Percentiles rank a stretch among this genome's conserved stretches.
These are phyloP conservation scores for Bugulina stolonifera DNA, from an alignment of 2,888 invertebrate species.

Conservation along the genomic window DNA sequence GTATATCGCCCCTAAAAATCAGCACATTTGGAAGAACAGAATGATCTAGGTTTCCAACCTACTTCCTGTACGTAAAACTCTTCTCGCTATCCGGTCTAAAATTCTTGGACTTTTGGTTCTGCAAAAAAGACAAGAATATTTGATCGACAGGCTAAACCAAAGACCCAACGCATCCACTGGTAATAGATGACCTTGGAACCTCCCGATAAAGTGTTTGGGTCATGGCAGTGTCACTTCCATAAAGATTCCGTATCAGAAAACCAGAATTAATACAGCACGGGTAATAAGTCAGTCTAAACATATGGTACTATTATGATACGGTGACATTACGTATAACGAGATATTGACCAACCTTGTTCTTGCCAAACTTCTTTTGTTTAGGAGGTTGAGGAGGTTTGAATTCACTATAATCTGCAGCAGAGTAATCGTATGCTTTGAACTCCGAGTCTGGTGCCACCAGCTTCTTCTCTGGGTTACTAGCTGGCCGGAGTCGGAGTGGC, in stretches of 20 bases:
- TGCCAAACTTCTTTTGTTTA: background rate
- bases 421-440: constrained; percentile 37
- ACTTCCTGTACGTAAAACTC: background rate
- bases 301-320: no score
- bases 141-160: no score
- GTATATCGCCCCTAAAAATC: background rate
- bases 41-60: background rate
- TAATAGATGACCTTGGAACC: no score
- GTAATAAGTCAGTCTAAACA: no score
- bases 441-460: constrained; percentile 22
- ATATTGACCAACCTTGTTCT: background rate
- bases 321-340: no score
- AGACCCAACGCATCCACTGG: no score
- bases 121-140: background rate
- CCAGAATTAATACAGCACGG: no score
- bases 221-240: no score
- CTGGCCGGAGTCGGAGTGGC: background rate
- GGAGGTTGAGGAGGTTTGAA: constrained; percentile 29
- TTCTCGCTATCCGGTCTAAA: background rate
- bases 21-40: no score
- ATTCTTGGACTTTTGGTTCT: background rate
- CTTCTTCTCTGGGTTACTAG: constrained; percentile 22
- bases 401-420: constrained; percentile 33
- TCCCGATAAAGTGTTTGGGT: no score
- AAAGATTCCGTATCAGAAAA: no score